phyloP scores from a whole-genome alignment of 2,113 vertebrate genomes.

The Podocnemis expansa region DNA sequence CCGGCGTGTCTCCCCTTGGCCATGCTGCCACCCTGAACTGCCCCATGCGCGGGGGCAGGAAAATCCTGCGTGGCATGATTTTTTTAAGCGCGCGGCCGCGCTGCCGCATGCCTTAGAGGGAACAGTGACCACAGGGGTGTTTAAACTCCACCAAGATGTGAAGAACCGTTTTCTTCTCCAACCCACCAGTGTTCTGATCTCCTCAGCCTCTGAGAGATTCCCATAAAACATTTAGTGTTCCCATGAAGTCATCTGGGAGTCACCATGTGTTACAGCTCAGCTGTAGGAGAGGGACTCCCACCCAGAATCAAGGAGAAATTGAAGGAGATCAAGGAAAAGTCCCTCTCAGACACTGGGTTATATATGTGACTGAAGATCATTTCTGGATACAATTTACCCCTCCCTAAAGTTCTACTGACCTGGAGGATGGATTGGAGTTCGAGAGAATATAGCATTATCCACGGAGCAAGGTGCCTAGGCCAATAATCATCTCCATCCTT shows the following conservation, averaged over 20 bases:
- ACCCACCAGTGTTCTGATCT: neutral
- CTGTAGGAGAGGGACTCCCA: neutral
- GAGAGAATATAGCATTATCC: neutral
- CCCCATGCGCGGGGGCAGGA: too few species aligned
- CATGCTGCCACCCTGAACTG: too few species aligned
- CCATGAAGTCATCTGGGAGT: neutral
- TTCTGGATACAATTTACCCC: neutral
- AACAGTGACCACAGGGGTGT: too few species aligned
- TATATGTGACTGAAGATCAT: neutral
- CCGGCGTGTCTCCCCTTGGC: too few species aligned
- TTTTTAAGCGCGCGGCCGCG: too few species aligned
- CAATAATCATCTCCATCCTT: neutral
- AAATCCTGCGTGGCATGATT: too few species aligned
- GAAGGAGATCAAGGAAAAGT: neutral
- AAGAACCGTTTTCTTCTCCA: neutral
- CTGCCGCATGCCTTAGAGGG: too few species aligned
- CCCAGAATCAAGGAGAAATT: neutral
- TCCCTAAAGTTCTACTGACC: constrained; percentile 55
- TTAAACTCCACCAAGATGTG: neutral
- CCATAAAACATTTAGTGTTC: neutral
- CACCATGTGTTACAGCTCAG: too few species aligned
- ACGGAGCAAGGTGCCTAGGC: neutral
- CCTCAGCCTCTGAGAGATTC: neutral
- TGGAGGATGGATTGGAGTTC: constrained; percentile 62
- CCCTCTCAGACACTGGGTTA: too few species aligned